Conservation (phyloP, 2,113 vertebrate species). For the Gasterosteus aculeatus region DNA sequence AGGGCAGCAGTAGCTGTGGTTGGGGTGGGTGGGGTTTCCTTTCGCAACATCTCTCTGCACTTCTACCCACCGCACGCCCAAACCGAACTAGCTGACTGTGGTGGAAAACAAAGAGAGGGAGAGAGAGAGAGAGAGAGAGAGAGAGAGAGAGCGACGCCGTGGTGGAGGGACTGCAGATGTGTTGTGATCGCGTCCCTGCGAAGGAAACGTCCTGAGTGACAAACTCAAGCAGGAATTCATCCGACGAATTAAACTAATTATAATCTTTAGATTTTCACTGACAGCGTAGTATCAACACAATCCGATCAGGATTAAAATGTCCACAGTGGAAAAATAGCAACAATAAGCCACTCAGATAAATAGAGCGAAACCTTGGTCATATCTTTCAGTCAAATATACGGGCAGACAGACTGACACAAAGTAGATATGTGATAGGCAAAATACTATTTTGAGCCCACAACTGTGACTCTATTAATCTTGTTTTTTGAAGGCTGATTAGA, state of each 20-base stretch:
- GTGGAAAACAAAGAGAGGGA: slow-evolving; percentile 48
- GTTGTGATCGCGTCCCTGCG: slow-evolving; percentile 24
- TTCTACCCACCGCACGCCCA: slow-evolving; percentile 31
- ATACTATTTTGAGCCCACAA: neutral
- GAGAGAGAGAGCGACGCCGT: neutral
- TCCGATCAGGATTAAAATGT: neutral
- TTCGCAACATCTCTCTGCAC: slow-evolving; percentile 34
- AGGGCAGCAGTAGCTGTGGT: slow-evolving; percentile 5
- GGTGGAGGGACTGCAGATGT: slow-evolving; percentile 34
- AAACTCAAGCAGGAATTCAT: too few species aligned
- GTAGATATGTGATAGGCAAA: neutral
- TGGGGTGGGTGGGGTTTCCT: slow-evolving; percentile 60
- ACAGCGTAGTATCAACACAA: neutral
- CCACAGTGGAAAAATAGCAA: neutral
- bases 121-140: neutral
- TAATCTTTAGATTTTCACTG: neutral
- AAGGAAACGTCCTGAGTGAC: slow-evolving; percentile 16
- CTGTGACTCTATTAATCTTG: neutral
- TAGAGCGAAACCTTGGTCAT: neutral
- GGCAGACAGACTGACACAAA: neutral
- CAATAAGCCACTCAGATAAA: neutral
- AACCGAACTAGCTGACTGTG: slow-evolving; percentile 56
- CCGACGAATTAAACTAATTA: neutral
- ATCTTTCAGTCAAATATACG: neutral
- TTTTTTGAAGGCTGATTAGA: neutral